Percentiles rank a stretch among this genome's conserved stretches.
Conservation (phyloP, 1,140 invertebrate genomes). For the Marisa cornuarietis region DNA sequence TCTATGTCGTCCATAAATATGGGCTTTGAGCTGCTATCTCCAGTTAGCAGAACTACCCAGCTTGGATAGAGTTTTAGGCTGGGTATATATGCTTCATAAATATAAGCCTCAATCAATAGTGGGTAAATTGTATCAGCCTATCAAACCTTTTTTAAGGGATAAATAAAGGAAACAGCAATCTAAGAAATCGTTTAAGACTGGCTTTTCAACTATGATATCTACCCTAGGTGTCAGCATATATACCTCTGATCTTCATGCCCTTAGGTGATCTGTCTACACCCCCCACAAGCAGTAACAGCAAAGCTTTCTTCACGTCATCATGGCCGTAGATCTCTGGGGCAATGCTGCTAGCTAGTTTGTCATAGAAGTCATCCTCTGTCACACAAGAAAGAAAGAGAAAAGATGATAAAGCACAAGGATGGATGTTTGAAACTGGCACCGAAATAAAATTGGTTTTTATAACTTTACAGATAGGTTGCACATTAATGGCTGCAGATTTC, state of each 20-base stretch:
- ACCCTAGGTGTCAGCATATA: neutral
- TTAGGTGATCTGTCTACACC: slow-evolving; percentile 89
- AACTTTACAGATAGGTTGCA: neutral
- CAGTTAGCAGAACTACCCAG: no score
- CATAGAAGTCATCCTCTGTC: slow-evolving; percentile 88
- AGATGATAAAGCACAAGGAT: neutral
- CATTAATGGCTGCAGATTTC: no score
- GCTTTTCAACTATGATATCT: no score
- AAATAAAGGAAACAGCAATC: no score
- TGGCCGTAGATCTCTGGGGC: slow-evolving; percentile 99
- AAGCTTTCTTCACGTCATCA: slow-evolving; percentile 97
- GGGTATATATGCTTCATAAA: no score
- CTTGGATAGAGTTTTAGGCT: no score
- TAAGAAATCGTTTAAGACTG: no score
- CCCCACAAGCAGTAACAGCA: slow-evolving; percentile 92
- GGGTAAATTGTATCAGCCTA: no score
- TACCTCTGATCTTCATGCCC: slow-evolving; percentile 79
- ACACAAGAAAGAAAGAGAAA: slow-evolving; percentile 8
- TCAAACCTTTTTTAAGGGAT: no score
- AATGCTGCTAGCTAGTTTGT: slow-evolving; percentile 89
- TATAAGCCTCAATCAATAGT: no score
- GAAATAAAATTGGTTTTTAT: neutral
- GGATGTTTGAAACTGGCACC: neutral
- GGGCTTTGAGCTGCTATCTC: no score
- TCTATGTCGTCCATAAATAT: no score